Evolutionary conservation across 2,797 vertebrate genomes (phyloP).

Genomic region (Cacajao melanocephalus): DNA sequence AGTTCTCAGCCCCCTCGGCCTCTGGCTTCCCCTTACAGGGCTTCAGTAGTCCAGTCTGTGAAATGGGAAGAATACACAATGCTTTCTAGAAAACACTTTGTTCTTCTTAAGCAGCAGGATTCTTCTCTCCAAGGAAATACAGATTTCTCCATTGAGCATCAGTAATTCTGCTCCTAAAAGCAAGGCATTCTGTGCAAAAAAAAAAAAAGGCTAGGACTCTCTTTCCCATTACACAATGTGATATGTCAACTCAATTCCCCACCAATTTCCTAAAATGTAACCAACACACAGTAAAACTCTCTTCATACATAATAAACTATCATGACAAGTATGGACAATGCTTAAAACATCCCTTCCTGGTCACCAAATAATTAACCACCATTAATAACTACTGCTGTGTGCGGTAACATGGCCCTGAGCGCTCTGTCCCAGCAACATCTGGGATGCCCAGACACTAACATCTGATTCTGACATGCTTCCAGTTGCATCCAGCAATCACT

Average conservation of each 20-base stretch:
- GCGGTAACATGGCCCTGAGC: fast-evolving
- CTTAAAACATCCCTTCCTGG: background rate
- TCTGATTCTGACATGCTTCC: background rate
- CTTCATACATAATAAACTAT: background rate
- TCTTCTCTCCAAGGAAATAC: background rate
- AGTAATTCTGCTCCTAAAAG: background rate
- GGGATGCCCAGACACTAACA: fast-evolving
- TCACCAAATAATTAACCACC: background rate
- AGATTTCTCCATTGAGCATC: background rate
- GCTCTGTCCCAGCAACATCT: fast-evolving
- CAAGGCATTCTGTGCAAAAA: background rate
- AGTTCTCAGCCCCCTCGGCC: background rate
- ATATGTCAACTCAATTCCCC: background rate
- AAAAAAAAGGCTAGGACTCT: background rate
- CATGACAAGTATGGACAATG: fast-evolving
- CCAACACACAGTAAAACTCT: background rate
- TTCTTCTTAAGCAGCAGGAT: background rate
- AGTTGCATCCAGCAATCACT: background rate
- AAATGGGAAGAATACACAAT: background rate
- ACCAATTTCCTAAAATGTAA: background rate
- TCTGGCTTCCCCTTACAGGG: background rate
- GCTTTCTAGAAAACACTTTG: background rate
- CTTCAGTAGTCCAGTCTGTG: background rate
- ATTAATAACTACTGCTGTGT: fast-evolving
- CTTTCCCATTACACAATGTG: background rate